Evolutionary conservation across 1,140 invertebrate species (phyloP), one percentile per base, ranked within the genome.

Genomic region (Saxidomus purpurata): DNA sequence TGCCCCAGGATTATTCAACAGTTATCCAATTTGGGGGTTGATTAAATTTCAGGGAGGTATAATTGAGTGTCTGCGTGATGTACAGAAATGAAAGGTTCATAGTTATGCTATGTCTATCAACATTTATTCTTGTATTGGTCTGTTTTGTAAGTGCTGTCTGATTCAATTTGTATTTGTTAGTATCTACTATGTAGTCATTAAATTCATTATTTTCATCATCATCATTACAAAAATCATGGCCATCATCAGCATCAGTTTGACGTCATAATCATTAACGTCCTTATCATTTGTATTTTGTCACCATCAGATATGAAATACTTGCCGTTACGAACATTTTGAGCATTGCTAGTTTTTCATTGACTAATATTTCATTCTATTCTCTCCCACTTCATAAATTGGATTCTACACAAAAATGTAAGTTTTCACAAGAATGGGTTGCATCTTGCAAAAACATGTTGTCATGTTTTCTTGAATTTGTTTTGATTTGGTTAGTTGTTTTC

Each of bases 331-430:
- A n/a, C n/a, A n/a, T n/a, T n/a, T n/a, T n/a, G n/a, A n/a, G n/a
- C n/a, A 59, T 3, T n/a, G 4, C n/a, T 11, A 11, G 8, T 31
- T 6, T 8, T 31, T 4, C n/a, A 67, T 2, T 71, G 67, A 19
- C 67, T 71, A 71, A 71, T 71, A 22, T 38, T 31, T 71, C 38
- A 4, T 40, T 38, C 28, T 71, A 38, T 71, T 71, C 22, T 71
- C 67, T 71, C 36, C 25, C 22, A 40, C 67, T 40, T 71, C 67
- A 40, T 71, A 38, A 38, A 38, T 71, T 71, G 67, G 67, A 71
- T 40, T 71, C 34, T 38, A 71, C 67, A 71, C 34, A 71, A 71
- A 28, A 36, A 36, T 71, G 67, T 71, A 71, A 71, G 67, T 71
- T 71, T 17, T 6, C 8, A 49, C 22, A 76, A 55, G 52, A 55